Percentiles rank a stretch among this genome's conserved stretches.
phyloP scores from a whole-genome alignment of 2,113 vertebrate species.

The Cottus gobio region DNA sequence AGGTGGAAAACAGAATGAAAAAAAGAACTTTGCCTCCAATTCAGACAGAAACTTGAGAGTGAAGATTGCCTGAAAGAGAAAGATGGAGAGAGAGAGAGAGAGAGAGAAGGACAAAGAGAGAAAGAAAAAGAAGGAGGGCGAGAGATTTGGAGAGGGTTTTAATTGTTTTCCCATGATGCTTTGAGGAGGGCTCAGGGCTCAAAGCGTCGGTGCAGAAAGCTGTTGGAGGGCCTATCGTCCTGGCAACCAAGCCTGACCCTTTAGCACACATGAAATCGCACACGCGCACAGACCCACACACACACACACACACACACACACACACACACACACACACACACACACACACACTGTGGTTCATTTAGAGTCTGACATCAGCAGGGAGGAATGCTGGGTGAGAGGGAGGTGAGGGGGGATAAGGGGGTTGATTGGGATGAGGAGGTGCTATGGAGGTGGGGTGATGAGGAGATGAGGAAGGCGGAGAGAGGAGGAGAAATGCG shows the following conservation, averaged over 20 bases:
- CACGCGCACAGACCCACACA: slow-evolving; percentile 60
- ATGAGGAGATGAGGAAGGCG: not conserved
- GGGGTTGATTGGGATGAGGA: slow-evolving; percentile 66
- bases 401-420: slow-evolving; percentile 70
- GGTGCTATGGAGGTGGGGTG: slow-evolving; percentile 36
- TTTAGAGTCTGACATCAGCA: slow-evolving; percentile 95
- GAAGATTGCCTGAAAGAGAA: slow-evolving; percentile 57
- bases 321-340: slow-evolving; percentile 65
- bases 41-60: slow-evolving; percentile 56
- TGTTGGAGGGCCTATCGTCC: slow-evolving; percentile 90
- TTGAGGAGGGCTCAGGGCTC: slow-evolving; percentile 92
- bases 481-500: not conserved
- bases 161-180: slow-evolving; percentile 99
- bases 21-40: slow-evolving; percentile 57
- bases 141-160: slow-evolving; percentile 91
- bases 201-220: slow-evolving; percentile 94
- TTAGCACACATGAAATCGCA: slow-evolving; percentile 44
- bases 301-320: slow-evolving; percentile 43
- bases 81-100: slow-evolving; percentile 53
- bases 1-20: slow-evolving; percentile 72
- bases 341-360: slow-evolving; percentile 81
- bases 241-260: slow-evolving; percentile 87
- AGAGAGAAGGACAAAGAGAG: slow-evolving; percentile 53
- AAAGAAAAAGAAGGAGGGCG: slow-evolving; percentile 72
- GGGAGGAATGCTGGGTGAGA: slow-evolving; percentile 88